Evolutionary conservation across 2,797 vertebrate genomes (phyloP).

Genomic region (Parambassis ranga): DNA sequence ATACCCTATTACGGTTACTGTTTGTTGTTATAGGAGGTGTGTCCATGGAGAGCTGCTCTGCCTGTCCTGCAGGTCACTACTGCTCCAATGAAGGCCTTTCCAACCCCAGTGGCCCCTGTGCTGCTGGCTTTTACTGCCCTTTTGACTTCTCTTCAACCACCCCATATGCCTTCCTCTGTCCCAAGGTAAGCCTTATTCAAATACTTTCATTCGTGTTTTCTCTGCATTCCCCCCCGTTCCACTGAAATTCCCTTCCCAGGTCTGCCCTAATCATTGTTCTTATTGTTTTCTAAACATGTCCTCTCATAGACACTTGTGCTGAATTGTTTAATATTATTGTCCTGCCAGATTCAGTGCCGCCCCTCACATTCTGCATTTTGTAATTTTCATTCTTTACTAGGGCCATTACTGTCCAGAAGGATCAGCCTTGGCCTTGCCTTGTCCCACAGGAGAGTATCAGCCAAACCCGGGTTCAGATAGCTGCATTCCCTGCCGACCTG

Average conservation of each 20-base stretch:
- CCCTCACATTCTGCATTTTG: background rate
- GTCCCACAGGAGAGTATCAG: conserved; percentile 89
- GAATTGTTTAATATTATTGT: conserved; percentile 2
- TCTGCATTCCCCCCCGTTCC: background rate
- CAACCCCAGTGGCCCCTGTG: conserved; percentile 81
- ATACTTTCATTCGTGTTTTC: background rate
- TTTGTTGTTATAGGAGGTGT: conserved; percentile 77
- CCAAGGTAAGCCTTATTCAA: conserved; percentile 77
- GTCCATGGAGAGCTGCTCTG: conserved; percentile 83
- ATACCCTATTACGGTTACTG: background rate
- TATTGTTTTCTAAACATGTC: conserved; percentile 1
- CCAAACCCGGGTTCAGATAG: conserved; percentile 81
- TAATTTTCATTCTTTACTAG: conserved; percentile 62
- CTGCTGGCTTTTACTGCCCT: conserved; percentile 85
- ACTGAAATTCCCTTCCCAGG: background rate
- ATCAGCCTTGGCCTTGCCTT: conserved; percentile 79
- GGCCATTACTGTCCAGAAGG: conserved; percentile 88
- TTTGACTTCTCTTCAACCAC: conserved; percentile 82
- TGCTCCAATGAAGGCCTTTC: conserved; percentile 82
- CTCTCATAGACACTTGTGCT: background rate
- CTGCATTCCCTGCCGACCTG: conserved; percentile 86
- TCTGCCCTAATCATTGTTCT: background rate
- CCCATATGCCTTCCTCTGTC: conserved; percentile 83
- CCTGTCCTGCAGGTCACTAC: conserved; percentile 86
- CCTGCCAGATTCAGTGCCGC: background rate